Evolutionary conservation across 2,888 invertebrate genomes (phyloP).

Genomic region (Drosophila nigricruria): DNA sequence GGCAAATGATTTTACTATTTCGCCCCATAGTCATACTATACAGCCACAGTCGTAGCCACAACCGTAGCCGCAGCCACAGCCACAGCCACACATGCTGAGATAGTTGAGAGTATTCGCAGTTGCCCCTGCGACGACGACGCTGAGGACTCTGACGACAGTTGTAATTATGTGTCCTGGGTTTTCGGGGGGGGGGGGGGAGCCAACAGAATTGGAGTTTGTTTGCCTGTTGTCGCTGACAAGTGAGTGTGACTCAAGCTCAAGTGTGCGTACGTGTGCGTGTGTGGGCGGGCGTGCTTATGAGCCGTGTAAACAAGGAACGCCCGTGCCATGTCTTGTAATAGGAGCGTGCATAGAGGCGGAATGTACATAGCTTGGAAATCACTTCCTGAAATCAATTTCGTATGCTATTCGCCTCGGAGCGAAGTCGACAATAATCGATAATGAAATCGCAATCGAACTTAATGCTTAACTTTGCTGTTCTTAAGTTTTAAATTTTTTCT

Average conservation of each 20-base stretch:
- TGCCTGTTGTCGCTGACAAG: slow-evolving; percentile 40
- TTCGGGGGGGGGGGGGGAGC: too few species aligned
- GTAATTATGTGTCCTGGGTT: slow-evolving; percentile 42
- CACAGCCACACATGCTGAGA: slow-evolving; percentile 22
- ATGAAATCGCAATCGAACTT: not conserved
- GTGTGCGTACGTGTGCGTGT: slow-evolving; percentile 7
- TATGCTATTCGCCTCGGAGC: not conserved
- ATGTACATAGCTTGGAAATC: not conserved
- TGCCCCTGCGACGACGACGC: not conserved
- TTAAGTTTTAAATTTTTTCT: not conserved
- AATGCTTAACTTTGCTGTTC: too few species aligned
- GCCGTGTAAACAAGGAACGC: slow-evolving; percentile 43
- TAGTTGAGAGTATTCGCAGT: slow-evolving; percentile 12
- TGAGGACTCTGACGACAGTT: slow-evolving; percentile 14
- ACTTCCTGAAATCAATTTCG: slow-evolving; percentile 14
- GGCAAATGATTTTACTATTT: not conserved
- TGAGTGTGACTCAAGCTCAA: slow-evolving; percentile 23
- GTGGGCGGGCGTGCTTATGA: slow-evolving; percentile 31
- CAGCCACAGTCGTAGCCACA: not conserved
- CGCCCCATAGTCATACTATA: not conserved
- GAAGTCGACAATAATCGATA: not conserved
- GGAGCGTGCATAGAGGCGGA: slow-evolving; percentile 2
- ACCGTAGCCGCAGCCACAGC: not conserved
- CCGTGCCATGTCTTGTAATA: slow-evolving; percentile 30
- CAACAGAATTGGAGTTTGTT: slow-evolving; percentile 35